Conservation (phyloP, 1,140 invertebrate species). For the Drosophila willistoni region DNA sequence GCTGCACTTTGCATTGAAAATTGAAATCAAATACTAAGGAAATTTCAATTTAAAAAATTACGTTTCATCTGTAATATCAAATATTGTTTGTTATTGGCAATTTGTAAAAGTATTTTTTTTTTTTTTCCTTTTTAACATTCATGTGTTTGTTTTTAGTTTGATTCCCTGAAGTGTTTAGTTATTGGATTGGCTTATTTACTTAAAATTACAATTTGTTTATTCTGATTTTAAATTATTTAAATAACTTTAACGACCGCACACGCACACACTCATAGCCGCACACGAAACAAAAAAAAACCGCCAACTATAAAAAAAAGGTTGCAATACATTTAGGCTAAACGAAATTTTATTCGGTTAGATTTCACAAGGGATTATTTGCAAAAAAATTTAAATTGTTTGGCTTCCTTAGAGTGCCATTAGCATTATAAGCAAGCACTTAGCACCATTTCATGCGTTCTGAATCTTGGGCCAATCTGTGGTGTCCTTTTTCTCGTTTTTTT, state of each 20-base stretch:
- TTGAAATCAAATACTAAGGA: constrained; percentile 3
- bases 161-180: constrained; percentile 11
- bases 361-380: background rate
- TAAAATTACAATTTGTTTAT: constrained; percentile 2
- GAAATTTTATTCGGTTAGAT: constrained; percentile 1
- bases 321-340: background rate
- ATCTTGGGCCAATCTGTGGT: background rate
- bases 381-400: background rate
- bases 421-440: background rate
- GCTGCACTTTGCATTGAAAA: background rate
- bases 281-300: background rate
- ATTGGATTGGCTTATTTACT: constrained; percentile 15
- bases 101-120: background rate
- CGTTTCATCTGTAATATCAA: background rate
- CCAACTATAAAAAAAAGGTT: background rate
- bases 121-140: background rate
- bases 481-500: background rate
- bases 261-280: background rate
- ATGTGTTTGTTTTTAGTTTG: constrained; percentile 1
- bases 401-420: background rate
- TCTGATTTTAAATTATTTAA: constrained; percentile 7
- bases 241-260: background rate
- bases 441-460: background rate
- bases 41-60: background rate
- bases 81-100: constrained; percentile 9